phyloP scores from a whole-genome alignment of 2,888 invertebrate genomes.

The Pseudoips prasinana region DNA sequence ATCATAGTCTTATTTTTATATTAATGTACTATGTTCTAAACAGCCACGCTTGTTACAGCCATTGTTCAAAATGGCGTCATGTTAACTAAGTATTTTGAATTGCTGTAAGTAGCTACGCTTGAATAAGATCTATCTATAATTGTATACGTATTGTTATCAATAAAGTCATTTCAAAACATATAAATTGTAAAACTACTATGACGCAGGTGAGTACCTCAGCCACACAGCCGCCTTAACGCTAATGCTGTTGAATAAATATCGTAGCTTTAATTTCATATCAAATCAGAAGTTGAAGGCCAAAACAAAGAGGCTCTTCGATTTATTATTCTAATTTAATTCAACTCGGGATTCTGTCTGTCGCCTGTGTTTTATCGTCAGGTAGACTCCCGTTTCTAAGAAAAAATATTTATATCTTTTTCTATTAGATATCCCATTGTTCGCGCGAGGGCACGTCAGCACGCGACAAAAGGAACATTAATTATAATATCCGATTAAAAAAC shows the following conservation, averaged over 20 bases:
- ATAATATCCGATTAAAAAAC: slow-evolving; percentile 83
- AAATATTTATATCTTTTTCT: slow-evolving; percentile 79
- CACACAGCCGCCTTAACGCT: no score
- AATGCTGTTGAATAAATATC: slow-evolving; percentile 29
- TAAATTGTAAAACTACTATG: no score
- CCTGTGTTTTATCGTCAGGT: slow-evolving; percentile 79
- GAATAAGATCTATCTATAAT: no score
- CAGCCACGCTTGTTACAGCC: no score
- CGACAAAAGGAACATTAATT: slow-evolving; percentile 83
- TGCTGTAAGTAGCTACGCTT: no score
- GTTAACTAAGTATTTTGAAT: no score
- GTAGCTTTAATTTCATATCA: slow-evolving; percentile 36
- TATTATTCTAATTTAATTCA: slow-evolving; percentile 77
- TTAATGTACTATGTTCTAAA: no score
- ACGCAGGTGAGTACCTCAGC: no score
- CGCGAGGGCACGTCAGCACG: slow-evolving; percentile 80
- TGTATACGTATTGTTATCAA: no score
- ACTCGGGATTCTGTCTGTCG: slow-evolving; percentile 62
- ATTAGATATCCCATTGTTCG: slow-evolving; percentile 80
- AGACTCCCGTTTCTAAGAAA: slow-evolving; percentile 76
- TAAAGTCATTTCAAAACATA: no score
- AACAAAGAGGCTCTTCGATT: slow-evolving; percentile 60
- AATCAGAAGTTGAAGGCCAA: slow-evolving; percentile 38
- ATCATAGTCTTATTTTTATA: no score
- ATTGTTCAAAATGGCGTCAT: no score